Percentiles rank a stretch among this genome's conserved stretches.
phyloP scores from a whole-genome alignment of 2,888 invertebrate species.

The Brenthis hecate region DNA sequence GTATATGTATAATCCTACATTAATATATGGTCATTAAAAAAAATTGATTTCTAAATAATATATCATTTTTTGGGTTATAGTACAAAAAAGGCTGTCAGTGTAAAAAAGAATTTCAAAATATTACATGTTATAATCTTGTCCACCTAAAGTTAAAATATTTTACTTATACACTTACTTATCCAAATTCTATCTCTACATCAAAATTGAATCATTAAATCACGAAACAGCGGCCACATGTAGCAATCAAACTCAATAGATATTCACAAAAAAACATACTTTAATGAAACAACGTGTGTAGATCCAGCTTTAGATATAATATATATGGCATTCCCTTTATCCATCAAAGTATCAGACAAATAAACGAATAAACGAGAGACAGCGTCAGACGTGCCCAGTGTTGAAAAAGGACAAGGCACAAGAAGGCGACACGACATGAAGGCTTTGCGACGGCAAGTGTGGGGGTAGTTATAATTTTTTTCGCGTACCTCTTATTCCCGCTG shows the following conservation, averaged over 20 bases:
- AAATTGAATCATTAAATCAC: no score
- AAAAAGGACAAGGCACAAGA: slow-evolving; percentile 39
- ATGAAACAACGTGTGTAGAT: slow-evolving; percentile 11
- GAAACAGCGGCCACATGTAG: no score
- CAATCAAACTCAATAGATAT: neutral
- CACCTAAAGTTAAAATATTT: no score
- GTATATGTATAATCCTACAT: no score
- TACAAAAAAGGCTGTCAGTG: no score
- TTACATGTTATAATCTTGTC: no score
- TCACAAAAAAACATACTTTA: neutral
- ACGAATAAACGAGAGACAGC: slow-evolving; percentile 36
- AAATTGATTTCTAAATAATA: no score
- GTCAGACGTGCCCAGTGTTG: slow-evolving; percentile 40
- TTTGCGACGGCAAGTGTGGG: slow-evolving; percentile 37
- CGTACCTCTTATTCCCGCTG: slow-evolving; percentile 35
- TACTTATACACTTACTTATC: no score
- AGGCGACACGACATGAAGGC: slow-evolving; percentile 34
- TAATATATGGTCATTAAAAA: no score
- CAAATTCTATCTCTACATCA: no score
- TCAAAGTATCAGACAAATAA: slow-evolving; percentile 39
- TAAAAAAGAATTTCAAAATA: no score
- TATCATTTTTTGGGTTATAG: no score
- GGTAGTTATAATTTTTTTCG: slow-evolving; percentile 43
- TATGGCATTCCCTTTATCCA: slow-evolving; percentile 35
- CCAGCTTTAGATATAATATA: slow-evolving; percentile 29